phyloP scores from a whole-genome alignment of 2,888 invertebrate genomes.

The Megalurothrips usitatus region DNA sequence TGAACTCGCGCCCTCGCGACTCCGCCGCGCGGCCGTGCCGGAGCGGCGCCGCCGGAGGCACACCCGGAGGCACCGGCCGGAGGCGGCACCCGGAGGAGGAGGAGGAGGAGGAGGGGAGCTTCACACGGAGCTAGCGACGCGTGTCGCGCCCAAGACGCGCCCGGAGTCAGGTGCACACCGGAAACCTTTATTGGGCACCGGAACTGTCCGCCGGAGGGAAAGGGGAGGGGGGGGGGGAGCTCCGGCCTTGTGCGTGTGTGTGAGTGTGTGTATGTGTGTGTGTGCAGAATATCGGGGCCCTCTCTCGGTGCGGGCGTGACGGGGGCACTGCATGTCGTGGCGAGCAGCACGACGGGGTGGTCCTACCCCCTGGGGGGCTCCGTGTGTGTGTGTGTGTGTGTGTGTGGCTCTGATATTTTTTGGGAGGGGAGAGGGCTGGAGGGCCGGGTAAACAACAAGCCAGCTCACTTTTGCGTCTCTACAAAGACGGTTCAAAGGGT shows the following conservation, averaged over 20 bases:
- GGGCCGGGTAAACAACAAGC: background rate
- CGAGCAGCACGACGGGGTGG: background rate
- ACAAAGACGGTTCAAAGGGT: too few relatives aligned
- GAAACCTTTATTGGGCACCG: constrained; percentile 19
- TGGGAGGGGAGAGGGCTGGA: background rate
- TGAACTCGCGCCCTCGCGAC: too few relatives aligned
- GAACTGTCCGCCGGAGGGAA: background rate
- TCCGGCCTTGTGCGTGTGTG: background rate
- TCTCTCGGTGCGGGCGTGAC: background rate
- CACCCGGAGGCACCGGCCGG: too few relatives aligned
- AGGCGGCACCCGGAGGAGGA: background rate
- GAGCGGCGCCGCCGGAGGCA: too few relatives aligned
- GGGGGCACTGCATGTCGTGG: background rate
- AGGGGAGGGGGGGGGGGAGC: too few relatives aligned
- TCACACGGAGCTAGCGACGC: constrained; percentile 19
- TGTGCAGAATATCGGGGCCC: background rate
- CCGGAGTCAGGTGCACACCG: constrained; percentile 17
- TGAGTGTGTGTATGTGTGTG: background rate
- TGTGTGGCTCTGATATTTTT: too few relatives aligned
- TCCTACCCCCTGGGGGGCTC: background rate
- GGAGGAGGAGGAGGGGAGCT: background rate
- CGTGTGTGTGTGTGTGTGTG: too few relatives aligned
- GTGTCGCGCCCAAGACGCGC: background rate
- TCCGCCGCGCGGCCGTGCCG: too few relatives aligned
- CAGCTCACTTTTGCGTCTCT: background rate